Conservation (phyloP, 2,797 vertebrate genomes). For the Ispidina picta region DNA sequence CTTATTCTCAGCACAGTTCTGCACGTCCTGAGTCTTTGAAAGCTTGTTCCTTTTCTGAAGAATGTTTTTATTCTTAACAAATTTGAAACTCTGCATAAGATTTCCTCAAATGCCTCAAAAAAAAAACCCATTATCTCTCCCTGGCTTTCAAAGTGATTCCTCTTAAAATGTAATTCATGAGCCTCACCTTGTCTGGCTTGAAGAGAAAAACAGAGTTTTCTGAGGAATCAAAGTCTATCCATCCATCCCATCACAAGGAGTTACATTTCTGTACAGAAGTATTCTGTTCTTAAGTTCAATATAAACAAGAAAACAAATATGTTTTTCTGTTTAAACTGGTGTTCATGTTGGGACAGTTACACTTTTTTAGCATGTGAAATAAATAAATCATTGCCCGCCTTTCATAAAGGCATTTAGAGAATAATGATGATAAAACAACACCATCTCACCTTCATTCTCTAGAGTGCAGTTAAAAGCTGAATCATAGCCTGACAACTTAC, state of each 20-base stretch:
- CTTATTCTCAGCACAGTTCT: conserved; percentile 9
- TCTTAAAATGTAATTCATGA: neutral
- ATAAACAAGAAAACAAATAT: neutral
- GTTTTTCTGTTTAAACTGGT: neutral
- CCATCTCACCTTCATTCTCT: neutral
- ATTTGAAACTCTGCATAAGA: neutral
- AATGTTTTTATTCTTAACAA: conserved; percentile 33
- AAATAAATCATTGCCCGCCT: neutral
- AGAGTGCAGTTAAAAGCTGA: neutral
- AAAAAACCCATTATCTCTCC: neutral
- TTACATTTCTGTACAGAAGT: neutral
- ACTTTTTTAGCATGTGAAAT: neutral
- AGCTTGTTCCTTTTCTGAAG: conserved; percentile 8
- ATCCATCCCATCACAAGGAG: neutral
- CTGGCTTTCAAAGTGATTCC: neutral
- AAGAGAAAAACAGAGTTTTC: neutral
- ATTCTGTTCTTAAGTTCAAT: neutral
- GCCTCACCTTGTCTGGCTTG: neutral
- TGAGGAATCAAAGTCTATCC: neutral
- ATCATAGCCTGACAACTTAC: neutral
- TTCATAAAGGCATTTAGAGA: neutral
- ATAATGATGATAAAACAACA: neutral
- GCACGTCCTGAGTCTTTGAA: neutral
- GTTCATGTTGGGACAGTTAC: neutral
- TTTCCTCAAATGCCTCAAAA: neutral